Base-by-base conservation (phyloP, 23 tunicate species). In the Clavelina lepadiformis region DNA sequence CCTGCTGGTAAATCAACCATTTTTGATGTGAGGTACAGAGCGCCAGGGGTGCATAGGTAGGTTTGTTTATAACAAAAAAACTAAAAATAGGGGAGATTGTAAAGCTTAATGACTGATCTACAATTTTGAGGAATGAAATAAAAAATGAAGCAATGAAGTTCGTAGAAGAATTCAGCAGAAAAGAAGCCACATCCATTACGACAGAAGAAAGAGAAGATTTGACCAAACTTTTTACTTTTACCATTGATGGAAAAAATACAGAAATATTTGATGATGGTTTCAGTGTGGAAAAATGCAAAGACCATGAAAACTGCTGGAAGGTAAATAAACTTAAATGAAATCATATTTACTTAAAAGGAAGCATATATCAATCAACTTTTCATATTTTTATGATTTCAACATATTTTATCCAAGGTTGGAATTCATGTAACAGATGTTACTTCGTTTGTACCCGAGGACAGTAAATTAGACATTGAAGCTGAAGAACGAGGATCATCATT, bases 341-440 rank as follows among this genome's bases (percentile, higher is more conserved):
- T 8, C 11, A 15, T 41, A 11, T 41, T 41, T 8, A 41, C 49
- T 41, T 8, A 41, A 41, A 41, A 41, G 15, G 15, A 41, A 41
- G 49, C 49, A 41, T 41, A 8, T 41, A 41, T 41, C 49, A 41
- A 41, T 8, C 49, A 15, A 15, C 49, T 41, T 41, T 41, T 41
- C 49, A 41, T 41, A 15, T 18, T 20, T n/a, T n/a, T n/a, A n/a
- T n/a, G n/a, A n/a, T n/a, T n/a, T n/a, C n/a, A n/a, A n/a, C n/a
- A n/a, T n/a, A n/a, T n/a, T n/a, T n/a, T n/a, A n/a, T n/a, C n/a
- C n/a, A n/a, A 76, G 82, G 55, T 76, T 52, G 82, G 82, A 31
- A 66, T 76, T 34, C 82, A 76, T 25, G 67, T 76, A 5, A 50
- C 82, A 24, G 82, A 76, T 54, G 74, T 76, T 31, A 74, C 74